These are phyloP conservation scores for Cryptocephalus moraei DNA, from an alignment of 2,888 invertebrate genomes.

Conservation along the genomic window DNA sequence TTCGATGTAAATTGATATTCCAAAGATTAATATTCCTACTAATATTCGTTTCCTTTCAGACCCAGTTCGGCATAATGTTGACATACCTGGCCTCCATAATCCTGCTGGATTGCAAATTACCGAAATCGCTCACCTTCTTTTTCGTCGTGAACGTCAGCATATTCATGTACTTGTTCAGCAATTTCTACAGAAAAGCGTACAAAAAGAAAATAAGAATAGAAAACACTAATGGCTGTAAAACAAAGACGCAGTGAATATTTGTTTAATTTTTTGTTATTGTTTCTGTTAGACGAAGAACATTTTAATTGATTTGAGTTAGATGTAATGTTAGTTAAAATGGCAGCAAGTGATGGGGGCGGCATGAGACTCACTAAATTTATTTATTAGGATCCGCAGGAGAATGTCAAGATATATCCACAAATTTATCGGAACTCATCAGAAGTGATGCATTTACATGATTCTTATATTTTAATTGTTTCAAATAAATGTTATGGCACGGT, in stretches of 20 bases:
- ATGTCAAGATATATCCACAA: too few species aligned
- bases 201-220: conserved; percentile 13
- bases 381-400: too few species aligned
- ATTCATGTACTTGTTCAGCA: conserved; percentile 69
- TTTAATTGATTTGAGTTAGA: too few species aligned
- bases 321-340: too few species aligned
- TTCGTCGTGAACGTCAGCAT: conserved; percentile 56
- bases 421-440: too few species aligned
- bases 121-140: conserved; percentile 56
- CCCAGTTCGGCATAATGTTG: conserved; percentile 67
- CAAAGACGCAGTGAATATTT: neutral
- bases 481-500: too few species aligned
- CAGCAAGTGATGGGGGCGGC: too few species aligned
- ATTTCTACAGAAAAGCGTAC: conserved; percentile 52
- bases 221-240: neutral
- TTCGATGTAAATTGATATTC: too few species aligned
- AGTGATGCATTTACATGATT: too few species aligned
- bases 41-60: conserved; percentile 39
- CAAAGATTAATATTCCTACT: neutral
- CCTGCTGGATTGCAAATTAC: conserved; percentile 58
- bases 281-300: neutral
- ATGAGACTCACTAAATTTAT: too few species aligned
- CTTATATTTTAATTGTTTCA: too few species aligned
- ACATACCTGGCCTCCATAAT: conserved; percentile 57
- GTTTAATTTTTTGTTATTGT: neutral